Conservation (phyloP, 2,113 vertebrate species). For the Serilophus lunatus region DNA sequence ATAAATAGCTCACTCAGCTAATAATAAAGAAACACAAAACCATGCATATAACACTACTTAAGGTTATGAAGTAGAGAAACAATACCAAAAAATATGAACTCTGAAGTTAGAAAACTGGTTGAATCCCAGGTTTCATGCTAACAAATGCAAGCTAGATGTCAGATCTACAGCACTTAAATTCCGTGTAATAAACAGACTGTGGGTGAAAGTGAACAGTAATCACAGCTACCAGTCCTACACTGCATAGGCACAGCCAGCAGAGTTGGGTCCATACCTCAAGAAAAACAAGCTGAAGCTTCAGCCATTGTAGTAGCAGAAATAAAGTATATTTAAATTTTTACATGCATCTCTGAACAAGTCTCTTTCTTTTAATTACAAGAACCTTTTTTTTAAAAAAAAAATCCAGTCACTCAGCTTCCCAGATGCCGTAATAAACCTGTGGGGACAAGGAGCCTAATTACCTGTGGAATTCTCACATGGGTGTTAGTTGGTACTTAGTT, state of each 20-base stretch:
- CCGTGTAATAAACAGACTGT: background rate
- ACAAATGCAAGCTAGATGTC: background rate
- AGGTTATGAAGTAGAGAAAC: slow-evolving; percentile 20
- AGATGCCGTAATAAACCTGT: background rate
- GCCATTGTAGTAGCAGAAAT: background rate
- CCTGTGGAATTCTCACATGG: slow-evolving; percentile 16
- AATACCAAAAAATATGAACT: background rate
- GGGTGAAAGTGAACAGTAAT: background rate
- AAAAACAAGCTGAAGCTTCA: slow-evolving; percentile 3
- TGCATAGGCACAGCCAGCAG: background rate
- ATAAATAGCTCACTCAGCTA: background rate
- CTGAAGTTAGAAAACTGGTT: background rate
- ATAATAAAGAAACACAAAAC: slow-evolving; percentile 42
- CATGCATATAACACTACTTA: slow-evolving; percentile 21
- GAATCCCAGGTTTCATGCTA: slow-evolving; percentile 25
- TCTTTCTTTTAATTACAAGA: background rate
- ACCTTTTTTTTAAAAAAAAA: background rate
- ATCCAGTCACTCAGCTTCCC: background rate
- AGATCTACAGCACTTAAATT: background rate
- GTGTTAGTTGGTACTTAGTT: background rate
- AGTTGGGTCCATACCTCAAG: background rate
- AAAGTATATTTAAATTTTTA: background rate
- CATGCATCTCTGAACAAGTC: background rate
- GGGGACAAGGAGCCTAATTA: background rate
- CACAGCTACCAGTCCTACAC: background rate